These are phyloP conservation scores for Anisognathus igniventris DNA, from an alignment of 2,797 vertebrate species.

Conservation along the genomic window DNA sequence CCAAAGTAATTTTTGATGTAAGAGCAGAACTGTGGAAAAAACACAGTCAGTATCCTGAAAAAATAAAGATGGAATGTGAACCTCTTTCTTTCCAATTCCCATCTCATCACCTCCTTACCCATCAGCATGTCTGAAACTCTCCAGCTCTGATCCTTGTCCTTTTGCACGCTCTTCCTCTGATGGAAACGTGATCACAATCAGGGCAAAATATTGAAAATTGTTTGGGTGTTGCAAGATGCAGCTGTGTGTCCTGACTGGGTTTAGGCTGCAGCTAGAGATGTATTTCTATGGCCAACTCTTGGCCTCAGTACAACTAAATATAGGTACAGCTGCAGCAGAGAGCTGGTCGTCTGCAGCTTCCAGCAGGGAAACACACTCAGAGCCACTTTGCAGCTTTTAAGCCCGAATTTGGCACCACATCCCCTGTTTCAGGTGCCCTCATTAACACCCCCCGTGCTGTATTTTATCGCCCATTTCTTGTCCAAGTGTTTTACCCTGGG, in stretches of 20 bases:
- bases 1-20: background rate
- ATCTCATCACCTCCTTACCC: background rate
- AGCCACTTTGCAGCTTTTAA: background rate
- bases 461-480: background rate
- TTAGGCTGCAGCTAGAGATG: background rate
- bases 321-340: background rate
- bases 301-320: background rate
- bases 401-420: background rate
- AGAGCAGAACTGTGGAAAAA: background rate
- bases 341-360: background rate
- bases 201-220: background rate
- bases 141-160: accelerated
- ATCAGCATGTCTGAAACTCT: background rate
- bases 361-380: background rate
- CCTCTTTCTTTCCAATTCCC: background rate
- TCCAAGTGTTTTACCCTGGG: background rate
- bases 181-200: background rate
- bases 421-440: background rate
- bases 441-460: background rate
- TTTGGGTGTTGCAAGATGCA: background rate
- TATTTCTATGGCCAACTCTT: background rate
- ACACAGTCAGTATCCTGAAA: background rate
- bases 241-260: background rate
- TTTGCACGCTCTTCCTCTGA: accelerated
- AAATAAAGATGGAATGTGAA: background rate